Base-by-base conservation (phyloP, 2,113 vertebrate genomes). In the Passer domesticus region DNA sequence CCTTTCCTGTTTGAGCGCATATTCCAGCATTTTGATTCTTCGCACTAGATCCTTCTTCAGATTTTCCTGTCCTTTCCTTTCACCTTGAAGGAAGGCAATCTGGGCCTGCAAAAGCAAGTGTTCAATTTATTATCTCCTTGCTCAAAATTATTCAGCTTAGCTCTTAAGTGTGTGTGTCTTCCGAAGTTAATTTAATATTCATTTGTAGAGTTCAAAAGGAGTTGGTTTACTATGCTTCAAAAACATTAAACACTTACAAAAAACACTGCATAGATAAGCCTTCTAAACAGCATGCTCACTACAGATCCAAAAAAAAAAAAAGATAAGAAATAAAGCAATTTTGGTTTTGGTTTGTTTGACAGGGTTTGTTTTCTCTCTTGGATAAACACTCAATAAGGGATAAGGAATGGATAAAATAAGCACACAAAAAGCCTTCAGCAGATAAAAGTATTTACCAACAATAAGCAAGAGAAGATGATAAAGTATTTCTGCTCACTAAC, bases 1-100 rank as follows among this genome's bases (percentile, higher is more conserved):
- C 98, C 98, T 98, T 97, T 99, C 98, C 76, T 99, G 98, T 91
- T 99, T 99, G 93, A 99, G 98, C 3, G 98, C 98, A 70, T 98
- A 99, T 94, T 99, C 98, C 97, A 99, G 95, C 98, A 99, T 99
- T 97, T 99, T 99, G 97, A 99, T 99, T 97, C 98, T 98, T 90
- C 98, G 97, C 89, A 99, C 98, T 62, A 99, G 97, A 95, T 99
- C 98, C 94, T 99, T 99, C 97, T 99, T 99, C 95, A 99, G 91
- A 89, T 98, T 99, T 96, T 99, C 98, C 96, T 99, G 98, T 69
- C 98, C 98, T 92, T 98, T 98, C 83, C 98, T 97, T 97, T 99
- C 98, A 41, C 98, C 98, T 86, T 99, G 98, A 93, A 99, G 98
- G 73, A 99, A 99, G 41, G 98, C 98, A 0, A 99, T 98, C 95